These are phyloP conservation scores for Apolygus lucorum DNA, from an alignment of 1,140 invertebrate genomes.

Conservation along the genomic window DNA sequence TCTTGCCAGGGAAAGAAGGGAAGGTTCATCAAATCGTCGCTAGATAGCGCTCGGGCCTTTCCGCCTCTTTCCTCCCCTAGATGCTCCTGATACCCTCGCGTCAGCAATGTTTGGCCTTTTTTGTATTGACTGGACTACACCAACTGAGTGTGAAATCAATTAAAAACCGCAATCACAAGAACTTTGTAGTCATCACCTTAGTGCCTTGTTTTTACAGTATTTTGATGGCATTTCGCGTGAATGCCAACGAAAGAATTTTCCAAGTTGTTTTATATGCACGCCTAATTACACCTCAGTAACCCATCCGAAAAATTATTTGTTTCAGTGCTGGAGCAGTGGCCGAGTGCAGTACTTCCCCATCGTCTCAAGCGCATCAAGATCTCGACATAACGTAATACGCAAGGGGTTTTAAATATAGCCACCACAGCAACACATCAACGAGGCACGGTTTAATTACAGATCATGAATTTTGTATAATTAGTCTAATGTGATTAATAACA, in stretches of 20 bases:
- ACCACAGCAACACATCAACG: too few relatives aligned
- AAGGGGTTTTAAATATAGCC: neutral
- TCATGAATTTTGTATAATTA: too few relatives aligned
- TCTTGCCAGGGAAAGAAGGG: too few relatives aligned
- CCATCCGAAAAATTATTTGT: neutral
- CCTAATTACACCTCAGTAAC: neutral
- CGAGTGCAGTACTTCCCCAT: neutral
- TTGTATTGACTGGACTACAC: too few relatives aligned
- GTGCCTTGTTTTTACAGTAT: neutral
- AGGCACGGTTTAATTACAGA: too few relatives aligned
- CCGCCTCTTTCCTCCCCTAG: too few relatives aligned
- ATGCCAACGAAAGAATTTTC: neutral
- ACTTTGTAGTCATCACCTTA: neutral
- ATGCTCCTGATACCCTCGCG: too few relatives aligned
- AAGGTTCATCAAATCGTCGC: too few relatives aligned
- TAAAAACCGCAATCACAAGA: neutral
- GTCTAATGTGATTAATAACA: too few relatives aligned
- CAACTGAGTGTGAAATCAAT: neutral
- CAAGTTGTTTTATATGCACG: neutral
- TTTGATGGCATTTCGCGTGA: neutral
- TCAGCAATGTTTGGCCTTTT: too few relatives aligned
- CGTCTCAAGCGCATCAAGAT: neutral
- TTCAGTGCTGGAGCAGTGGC: slow-evolving; percentile 4
- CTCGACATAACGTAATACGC: neutral
- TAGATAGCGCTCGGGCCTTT: too few relatives aligned